Conservation (phyloP, 1,140 invertebrate species). For the Aricia agestis region DNA sequence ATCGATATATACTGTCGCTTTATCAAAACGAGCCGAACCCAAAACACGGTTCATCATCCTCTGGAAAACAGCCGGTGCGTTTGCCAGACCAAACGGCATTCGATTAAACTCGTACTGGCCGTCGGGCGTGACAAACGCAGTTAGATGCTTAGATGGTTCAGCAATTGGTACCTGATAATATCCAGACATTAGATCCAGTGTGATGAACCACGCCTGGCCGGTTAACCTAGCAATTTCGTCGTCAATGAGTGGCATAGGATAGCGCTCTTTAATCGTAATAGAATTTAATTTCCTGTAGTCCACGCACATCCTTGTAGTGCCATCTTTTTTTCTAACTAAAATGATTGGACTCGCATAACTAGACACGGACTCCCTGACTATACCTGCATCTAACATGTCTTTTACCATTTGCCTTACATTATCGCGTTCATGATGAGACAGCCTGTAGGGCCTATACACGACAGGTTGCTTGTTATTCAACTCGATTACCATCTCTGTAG, state of each 20-base stretch:
- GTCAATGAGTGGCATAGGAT: too few species aligned
- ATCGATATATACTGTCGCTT: not conserved
- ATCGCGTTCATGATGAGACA: too few species aligned
- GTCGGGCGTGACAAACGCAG: slow-evolving; percentile 10
- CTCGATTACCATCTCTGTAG: too few species aligned
- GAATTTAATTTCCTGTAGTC: too few species aligned
- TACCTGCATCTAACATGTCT: not conserved
- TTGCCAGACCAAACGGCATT: not conserved
- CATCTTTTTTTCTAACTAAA: not conserved
- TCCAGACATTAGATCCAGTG: not conserved
- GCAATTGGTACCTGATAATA: slow-evolving; percentile 5
- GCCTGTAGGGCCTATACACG: too few species aligned
- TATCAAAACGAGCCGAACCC: not conserved
- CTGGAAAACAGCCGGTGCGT: not conserved
- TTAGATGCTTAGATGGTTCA: not conserved
- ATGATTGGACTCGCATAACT: slow-evolving; percentile 14
- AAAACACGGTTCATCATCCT: not conserved
- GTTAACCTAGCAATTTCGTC: too few species aligned
- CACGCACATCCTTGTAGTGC: too few species aligned
- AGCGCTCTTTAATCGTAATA: too few species aligned
- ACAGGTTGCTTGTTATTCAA: too few species aligned
- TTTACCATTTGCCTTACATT: too few species aligned
- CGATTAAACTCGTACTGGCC: slow-evolving; percentile 8
- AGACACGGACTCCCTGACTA: slow-evolving; percentile 7
- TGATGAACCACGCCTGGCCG: not conserved